Percentiles rank a stretch among this genome's conserved stretches.
These are phyloP conservation scores for Pagetopsis macropterus DNA, from an alignment of 2,797 vertebrate genomes.

Conservation along the genomic window DNA sequence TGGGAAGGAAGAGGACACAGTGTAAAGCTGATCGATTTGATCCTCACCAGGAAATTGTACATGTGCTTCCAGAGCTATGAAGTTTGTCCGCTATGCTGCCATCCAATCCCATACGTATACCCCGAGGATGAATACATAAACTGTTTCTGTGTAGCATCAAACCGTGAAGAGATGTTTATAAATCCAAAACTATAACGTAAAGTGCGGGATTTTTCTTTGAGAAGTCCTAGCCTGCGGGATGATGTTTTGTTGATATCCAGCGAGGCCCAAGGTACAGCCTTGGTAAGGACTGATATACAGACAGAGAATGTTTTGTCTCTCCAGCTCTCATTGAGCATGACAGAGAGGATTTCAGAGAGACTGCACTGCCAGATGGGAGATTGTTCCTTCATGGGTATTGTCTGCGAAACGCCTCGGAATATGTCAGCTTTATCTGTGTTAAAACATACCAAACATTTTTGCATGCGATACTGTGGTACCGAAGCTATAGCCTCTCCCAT, in stretches of 20 bases:
- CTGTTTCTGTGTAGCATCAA: slow-evolving; percentile 50
- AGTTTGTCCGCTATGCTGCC: slow-evolving; percentile 54
- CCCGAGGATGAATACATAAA: slow-evolving; percentile 53
- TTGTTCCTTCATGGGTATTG: slow-evolving; percentile 83
- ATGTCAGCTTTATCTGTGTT: slow-evolving; percentile 84
- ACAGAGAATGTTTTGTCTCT: slow-evolving; percentile 80
- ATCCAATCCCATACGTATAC: slow-evolving; percentile 42
- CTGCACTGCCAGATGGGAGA: slow-evolving; percentile 81
- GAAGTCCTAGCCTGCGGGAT: slow-evolving; percentile 56
- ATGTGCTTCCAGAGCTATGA: slow-evolving; percentile 47
- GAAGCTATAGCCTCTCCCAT: slow-evolving; percentile 79
- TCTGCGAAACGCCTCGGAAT: slow-evolving; percentile 80
- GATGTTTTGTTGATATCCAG: slow-evolving; percentile 73
- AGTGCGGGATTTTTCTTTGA: slow-evolving; percentile 38
- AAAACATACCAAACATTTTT: slow-evolving; percentile 85
- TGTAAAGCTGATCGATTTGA: slow-evolving; percentile 66
- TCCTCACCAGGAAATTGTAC: slow-evolving; percentile 62
- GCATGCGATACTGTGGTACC: slow-evolving; percentile 77
- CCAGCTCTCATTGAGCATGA: slow-evolving; percentile 75
- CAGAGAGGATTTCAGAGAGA: slow-evolving; percentile 80
- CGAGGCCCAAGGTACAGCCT: slow-evolving; percentile 70
- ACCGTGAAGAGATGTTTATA: slow-evolving; percentile 63
- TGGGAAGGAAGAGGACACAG: slow-evolving; percentile 52
- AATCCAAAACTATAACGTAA: slow-evolving; percentile 47
- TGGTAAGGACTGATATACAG: slow-evolving; percentile 77